Conservation (phyloP, 1,140 invertebrate species). For the Listronotus oregonensis region DNA sequence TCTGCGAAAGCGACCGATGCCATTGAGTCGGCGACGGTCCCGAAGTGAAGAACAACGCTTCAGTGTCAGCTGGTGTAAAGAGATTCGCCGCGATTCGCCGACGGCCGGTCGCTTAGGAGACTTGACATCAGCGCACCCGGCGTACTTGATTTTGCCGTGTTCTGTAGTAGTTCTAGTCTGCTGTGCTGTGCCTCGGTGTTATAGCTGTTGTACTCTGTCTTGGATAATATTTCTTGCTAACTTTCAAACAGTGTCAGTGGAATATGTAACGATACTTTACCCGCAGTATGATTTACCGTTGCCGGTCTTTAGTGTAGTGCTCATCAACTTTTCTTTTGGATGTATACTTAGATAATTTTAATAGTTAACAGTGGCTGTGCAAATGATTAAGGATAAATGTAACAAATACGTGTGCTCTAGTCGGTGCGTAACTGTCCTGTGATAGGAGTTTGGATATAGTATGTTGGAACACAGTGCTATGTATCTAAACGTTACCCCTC, state of each 20-base stretch:
- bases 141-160: constrained; percentile 21
- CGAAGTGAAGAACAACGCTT: constrained; percentile 28
- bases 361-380: constrained; percentile 23
- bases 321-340: constrained; percentile 2
- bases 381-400: constrained; percentile 6
- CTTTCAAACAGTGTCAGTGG: constrained; percentile 15
- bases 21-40: constrained; percentile 51
- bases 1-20: constrained; percentile 32
- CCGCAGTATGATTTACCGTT: too few species aligned
- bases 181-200: constrained; percentile 4
- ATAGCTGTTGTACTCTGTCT: not conserved
- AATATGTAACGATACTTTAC: constrained; percentile 1
- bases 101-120: constrained; percentile 19
- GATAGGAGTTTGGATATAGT: constrained; percentile 36
- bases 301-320: not conserved
- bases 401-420: constrained; percentile 26
- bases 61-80: constrained; percentile 20
- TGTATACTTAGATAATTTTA: constrained; percentile 5
- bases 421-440: constrained; percentile 37
- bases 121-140: constrained; percentile 21
- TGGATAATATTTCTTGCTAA: constrained; percentile 7
- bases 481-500: constrained; percentile 51
- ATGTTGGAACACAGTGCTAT: constrained; percentile 54
- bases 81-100: constrained; percentile 13
- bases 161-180: constrained; percentile 3